A percentile compares a stretch with the other conserved stretches of the same genome.
Conservation (phyloP, 2,888 invertebrate genomes). For the Aphelenchoides bicaudatus region DNA sequence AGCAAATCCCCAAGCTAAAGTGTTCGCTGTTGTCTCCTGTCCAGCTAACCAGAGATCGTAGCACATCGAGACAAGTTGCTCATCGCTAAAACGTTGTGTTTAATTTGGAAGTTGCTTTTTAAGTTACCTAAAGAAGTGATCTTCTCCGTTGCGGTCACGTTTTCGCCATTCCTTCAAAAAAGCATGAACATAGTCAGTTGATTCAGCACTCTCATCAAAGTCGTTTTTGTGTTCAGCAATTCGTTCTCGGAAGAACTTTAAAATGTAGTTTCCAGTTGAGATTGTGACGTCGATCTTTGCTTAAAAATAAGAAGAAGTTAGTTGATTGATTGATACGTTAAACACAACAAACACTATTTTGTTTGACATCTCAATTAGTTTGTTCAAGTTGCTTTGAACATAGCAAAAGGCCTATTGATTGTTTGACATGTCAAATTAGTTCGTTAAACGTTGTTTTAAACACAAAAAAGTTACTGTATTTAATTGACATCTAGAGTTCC, state of each 20-base stretch:
- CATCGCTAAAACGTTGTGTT: slow-evolving; percentile 2
- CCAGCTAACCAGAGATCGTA: slow-evolving; percentile 26
- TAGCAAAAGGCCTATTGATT: too few relatives aligned
- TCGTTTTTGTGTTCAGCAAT: slow-evolving; percentile 20
- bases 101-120: not conserved
- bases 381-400: too few relatives aligned
- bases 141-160: slow-evolving; percentile 1
- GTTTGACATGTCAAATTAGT: too few relatives aligned
- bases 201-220: not conserved
- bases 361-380: too few relatives aligned
- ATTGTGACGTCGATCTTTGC: too few relatives aligned
- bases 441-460: too few relatives aligned
- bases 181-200: slow-evolving; percentile 22
- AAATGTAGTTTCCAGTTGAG: not conserved
- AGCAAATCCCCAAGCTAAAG: slow-evolving; percentile 6
- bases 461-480: too few relatives aligned
- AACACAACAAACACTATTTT: too few relatives aligned
- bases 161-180: slow-evolving; percentile 17
- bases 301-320: too few relatives aligned
- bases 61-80: slow-evolving; percentile 3
- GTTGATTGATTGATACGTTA: too few relatives aligned
- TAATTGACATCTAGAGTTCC: too few relatives aligned
- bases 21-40: slow-evolving; percentile 22
- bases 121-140: slow-evolving; percentile 9
- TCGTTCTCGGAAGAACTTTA: slow-evolving; percentile 20